Evolutionary conservation across 37 sponge, comb jelly and placozoan genomes (phyloP), one percentile per base, ranked within the genome.

Genomic region (Axinella damicornis): DNA sequence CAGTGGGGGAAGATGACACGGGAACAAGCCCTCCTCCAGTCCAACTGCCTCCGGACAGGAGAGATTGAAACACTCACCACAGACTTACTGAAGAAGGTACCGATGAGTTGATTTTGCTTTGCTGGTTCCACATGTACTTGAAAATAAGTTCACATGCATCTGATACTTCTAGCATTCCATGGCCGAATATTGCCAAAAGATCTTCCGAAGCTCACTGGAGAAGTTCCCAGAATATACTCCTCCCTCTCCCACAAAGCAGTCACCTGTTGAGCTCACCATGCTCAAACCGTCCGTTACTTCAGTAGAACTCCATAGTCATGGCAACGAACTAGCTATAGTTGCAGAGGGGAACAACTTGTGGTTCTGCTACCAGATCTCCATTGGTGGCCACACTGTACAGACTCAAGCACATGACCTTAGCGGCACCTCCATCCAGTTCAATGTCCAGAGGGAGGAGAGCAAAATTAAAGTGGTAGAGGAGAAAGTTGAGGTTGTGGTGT

Each of bases 361-460:
- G 79, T 78, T 78, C 65, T 78, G 79, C 65, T 39, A 61, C 17
- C 32, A 35, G n/a, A 61, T 78, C 20, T 22, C 20, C 21, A 33
- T 78, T 35, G 65, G 65, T 46, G 58, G 72, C 19, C 41, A 38
- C 24, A 71, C 17, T 24, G 62, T 78, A 22, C 21, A 28, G 25
- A 78, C 81, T 65, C 62, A 28, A 38, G 79, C 79, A 34, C 36
- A 61, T 30, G 31, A 80, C 46, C 31, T 64, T 4, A 64, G 38
- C 6, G 31, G 79, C 32, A 58, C 25, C 32, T 78, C 79, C 28
- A 78, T 78, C 17, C 64, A 78, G 65, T 63, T 78, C 79, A 78
- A 78, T 46, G 35, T 35, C 9, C 65, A 40, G 12, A 61, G 39
- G 24, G 65, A 78, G 41, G 65, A 78, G 41, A 78, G 40, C 24